phyloP scores from a whole-genome alignment of 2,797 vertebrate species.

The Rachycentron canadum region DNA sequence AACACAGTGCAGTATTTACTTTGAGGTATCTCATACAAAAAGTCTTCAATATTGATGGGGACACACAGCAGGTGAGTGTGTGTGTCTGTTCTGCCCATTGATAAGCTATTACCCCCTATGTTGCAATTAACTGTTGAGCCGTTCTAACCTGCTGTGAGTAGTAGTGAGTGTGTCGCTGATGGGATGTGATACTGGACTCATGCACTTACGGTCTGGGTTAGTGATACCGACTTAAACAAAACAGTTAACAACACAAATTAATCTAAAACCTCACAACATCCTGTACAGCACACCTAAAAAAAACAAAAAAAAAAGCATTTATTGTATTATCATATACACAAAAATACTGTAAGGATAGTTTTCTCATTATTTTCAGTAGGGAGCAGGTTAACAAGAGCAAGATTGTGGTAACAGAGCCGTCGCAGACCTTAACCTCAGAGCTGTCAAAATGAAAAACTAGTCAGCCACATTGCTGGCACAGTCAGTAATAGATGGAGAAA shows the following conservation, averaged over 20 bases:
- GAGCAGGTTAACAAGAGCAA: conserved; percentile 39
- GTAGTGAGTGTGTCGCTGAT: conserved; percentile 51
- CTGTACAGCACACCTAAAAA: conserved; percentile 64
- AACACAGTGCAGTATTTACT: conserved; percentile 69
- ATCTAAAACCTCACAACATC: conserved; percentile 65
- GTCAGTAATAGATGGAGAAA: conserved; percentile 42
- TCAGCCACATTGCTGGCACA: conserved; percentile 24
- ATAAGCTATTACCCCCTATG: conserved; percentile 24
- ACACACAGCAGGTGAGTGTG: conserved; percentile 43
- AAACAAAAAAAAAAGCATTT: conserved; percentile 35
- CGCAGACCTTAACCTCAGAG: conserved; percentile 46
- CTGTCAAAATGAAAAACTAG: conserved; percentile 54
- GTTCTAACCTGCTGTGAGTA: conserved; percentile 36
- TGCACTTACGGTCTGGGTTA: conserved; percentile 66
- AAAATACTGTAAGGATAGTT: conserved; percentile 66
- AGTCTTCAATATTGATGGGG: conserved; percentile 61
- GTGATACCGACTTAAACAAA: conserved; percentile 40
- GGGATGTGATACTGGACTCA: conserved; percentile 58
- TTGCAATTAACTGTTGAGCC: conserved; percentile 27
- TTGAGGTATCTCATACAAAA: conserved; percentile 72
- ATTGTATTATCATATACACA: conserved; percentile 40
- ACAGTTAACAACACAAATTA: conserved; percentile 52
- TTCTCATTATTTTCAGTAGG: conserved; percentile 41
- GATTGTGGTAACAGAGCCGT: conserved; percentile 40
- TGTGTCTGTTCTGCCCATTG: conserved; percentile 29